phyloP scores from a whole-genome alignment of 2,113 vertebrate genomes.

The Campylomormyrus numenius region DNA sequence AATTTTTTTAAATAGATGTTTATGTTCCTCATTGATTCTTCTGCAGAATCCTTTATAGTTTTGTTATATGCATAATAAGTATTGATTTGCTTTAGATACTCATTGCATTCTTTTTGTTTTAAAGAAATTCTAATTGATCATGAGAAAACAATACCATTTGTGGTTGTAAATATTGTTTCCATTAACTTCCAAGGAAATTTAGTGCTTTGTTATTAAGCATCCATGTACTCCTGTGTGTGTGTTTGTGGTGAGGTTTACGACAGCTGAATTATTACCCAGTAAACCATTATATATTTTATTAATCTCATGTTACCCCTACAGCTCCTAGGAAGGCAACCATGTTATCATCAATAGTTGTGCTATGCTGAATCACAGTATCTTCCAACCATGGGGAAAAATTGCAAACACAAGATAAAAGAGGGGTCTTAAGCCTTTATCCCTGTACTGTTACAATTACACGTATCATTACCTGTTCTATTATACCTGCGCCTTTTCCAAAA shows the following conservation, averaged over 20 bases:
- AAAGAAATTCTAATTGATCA: neutral
- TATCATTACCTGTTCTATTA: neutral
- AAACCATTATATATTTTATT: neutral
- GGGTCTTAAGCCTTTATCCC: neutral
- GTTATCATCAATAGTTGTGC: neutral
- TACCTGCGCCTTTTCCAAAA: neutral
- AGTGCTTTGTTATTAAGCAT: too few relatives aligned
- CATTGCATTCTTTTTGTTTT: neutral
- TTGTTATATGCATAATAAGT: neutral
- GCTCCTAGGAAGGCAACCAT: neutral
- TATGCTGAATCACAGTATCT: neutral
- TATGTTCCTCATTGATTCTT: neutral
- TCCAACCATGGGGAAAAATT: neutral
- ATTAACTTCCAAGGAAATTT: too few relatives aligned
- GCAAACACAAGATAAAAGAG: neutral
- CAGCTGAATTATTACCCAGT: neutral
- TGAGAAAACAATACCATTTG: neutral
- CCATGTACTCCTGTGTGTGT: neutral
- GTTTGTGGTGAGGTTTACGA: neutral
- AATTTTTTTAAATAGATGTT: neutral
- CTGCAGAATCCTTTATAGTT: neutral
- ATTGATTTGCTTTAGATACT: neutral
- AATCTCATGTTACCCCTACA: neutral
- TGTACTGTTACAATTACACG: neutral
- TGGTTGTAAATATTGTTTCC: neutral